Percentiles rank a stretch among this genome's conserved stretches.
These are phyloP conservation scores for Poeciliopsis prolifica DNA, from an alignment of 2,113 vertebrate genomes.

Conservation along the genomic window DNA sequence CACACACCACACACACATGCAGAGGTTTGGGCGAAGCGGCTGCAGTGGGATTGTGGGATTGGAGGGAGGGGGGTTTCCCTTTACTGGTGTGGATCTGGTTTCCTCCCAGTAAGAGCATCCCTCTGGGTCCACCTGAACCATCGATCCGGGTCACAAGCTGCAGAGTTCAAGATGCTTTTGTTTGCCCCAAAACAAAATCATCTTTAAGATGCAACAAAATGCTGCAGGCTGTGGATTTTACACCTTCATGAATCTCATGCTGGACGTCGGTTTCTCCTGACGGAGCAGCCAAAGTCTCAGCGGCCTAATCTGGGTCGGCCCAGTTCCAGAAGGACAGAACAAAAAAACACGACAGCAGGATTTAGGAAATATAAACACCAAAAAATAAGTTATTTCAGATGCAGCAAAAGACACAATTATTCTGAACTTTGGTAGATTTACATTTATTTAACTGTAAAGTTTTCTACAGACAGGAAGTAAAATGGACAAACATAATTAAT, in stretches of 20 bases:
- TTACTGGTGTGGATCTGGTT: conserved; percentile 60
- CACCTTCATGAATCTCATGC: neutral
- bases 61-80: conserved; percentile 44
- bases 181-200: neutral
- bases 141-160: conserved; percentile 44
- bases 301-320: no score
- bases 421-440: neutral
- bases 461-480: neutral
- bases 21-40: conserved; percentile 2
- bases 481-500: neutral
- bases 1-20: neutral
- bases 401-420: neutral
- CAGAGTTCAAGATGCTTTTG: neutral
- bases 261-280: no score
- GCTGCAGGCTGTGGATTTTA: neutral
- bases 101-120: conserved; percentile 68
- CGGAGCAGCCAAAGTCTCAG: no score
- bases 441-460: neutral
- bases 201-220: neutral
- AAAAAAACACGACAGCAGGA: neutral
- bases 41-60: conserved; percentile 47
- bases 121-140: conserved; percentile 63
- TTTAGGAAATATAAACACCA: neutral
- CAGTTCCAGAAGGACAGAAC: neutral
- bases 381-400: neutral